Conservation (phyloP, 2,797 vertebrate species). For the Oceanodroma leucorhoa region DNA sequence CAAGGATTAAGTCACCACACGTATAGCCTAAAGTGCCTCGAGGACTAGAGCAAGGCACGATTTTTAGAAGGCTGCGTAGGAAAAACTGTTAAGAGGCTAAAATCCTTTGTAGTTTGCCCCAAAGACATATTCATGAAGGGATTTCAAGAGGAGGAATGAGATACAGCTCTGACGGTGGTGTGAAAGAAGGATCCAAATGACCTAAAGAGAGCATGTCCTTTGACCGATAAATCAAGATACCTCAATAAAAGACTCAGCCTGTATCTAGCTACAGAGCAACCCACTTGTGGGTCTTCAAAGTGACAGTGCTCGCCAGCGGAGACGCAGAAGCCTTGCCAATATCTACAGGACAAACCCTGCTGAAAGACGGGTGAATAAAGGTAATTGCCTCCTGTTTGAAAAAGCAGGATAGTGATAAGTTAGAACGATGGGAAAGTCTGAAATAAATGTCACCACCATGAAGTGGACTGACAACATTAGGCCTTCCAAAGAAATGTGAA, state of each 20-base stretch:
- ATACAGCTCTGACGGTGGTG: neutral
- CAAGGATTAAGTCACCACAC: constrained; percentile 44
- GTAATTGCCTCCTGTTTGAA: neutral
- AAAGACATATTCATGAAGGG: neutral
- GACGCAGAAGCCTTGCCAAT: neutral
- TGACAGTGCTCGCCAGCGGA: rapidly evolving
- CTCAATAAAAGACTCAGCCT: neutral
- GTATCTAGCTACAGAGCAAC: neutral
- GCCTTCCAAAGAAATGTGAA: neutral
- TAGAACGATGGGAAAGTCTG: neutral
- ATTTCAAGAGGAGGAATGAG: neutral
- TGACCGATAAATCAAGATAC: neutral
- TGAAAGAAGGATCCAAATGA: neutral
- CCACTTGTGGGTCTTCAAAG: neutral
- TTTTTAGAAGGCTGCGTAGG: neutral
- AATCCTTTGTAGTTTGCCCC: constrained; percentile 8
- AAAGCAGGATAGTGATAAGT: neutral
- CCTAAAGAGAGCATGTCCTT: neutral
- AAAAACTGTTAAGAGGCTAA: neutral
- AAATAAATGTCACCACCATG: neutral
- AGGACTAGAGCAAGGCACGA: neutral
- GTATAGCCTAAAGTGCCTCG: neutral
- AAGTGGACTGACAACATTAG: neutral
- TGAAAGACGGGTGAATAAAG: neutral
- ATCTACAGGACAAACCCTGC: neutral